Evolutionary conservation across 1,140 invertebrate species (phyloP).

Genomic region (Drosophila funebris): DNA sequence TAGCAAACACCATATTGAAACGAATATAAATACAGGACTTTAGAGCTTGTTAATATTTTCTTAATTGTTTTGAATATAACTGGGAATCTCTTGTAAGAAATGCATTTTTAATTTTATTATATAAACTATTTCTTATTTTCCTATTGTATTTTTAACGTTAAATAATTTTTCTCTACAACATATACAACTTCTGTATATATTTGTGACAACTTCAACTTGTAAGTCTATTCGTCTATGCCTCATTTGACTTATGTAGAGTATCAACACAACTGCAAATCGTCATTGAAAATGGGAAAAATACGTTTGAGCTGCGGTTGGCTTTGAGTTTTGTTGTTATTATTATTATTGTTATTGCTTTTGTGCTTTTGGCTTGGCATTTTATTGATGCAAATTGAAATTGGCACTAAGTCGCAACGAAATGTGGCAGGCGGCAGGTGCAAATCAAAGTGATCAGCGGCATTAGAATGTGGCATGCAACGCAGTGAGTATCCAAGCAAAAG

Average conservation of each 20-base stretch:
- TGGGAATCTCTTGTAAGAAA: no score
- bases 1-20: no score
- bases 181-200: no score
- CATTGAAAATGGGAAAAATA: slow-evolving; percentile 8
- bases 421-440: slow-evolving; percentile 31
- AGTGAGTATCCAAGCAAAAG: no score
- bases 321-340: not conserved
- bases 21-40: no score
- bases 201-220: not conserved
- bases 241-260: not conserved
- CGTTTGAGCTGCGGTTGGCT: slow-evolving; percentile 22
- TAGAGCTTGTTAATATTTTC: no score
- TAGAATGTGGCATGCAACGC: slow-evolving; percentile 17
- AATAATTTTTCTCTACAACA: no score
- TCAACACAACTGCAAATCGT: not conserved
- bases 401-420: slow-evolving; percentile 42
- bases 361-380: slow-evolving; percentile 41
- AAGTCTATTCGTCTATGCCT: not conserved
- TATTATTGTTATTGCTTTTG: not conserved
- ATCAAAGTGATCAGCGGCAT: slow-evolving; percentile 5
- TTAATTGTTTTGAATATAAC: no score
- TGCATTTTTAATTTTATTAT: no score
- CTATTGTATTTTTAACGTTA: not conserved
- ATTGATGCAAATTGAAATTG: slow-evolving; percentile 67
- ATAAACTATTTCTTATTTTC: not conserved